A percentile compares a stretch with the other conserved stretches of the same genome.
Evolutionary conservation across 2,113 vertebrate species (phyloP).

Genomic region (Leucopsar rothschildi): DNA sequence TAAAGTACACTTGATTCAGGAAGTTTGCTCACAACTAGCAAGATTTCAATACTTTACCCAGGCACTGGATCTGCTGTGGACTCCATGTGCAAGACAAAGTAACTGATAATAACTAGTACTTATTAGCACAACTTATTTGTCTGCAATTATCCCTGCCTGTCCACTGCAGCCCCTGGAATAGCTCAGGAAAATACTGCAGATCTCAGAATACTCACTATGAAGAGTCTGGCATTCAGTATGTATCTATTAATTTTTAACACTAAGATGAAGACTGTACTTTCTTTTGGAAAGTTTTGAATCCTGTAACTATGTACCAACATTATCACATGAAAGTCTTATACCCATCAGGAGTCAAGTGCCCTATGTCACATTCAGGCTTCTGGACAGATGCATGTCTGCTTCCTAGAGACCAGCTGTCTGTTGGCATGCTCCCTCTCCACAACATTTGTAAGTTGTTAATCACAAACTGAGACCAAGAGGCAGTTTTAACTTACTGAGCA

Average conservation of each 20-base stretch:
- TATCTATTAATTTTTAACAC: neutral
- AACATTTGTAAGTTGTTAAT: neutral
- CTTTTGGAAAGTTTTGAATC: neutral
- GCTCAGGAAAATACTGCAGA: neutral
- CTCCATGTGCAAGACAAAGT: neutral
- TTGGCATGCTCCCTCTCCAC: neutral
- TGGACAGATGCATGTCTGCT: neutral
- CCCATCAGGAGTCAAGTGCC: neutral
- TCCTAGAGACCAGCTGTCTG: neutral
- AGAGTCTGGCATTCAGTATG: neutral
- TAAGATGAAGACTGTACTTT: neutral
- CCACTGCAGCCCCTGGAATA: neutral
- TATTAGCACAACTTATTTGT: neutral
- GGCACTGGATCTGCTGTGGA: neutral
- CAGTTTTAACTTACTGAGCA: constrained; percentile 73
- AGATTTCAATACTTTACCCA: fast-evolving
- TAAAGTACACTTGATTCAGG: neutral
- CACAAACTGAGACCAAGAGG: neutral
- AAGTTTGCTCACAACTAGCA: neutral
- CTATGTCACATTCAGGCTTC: neutral
- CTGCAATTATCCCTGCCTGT: neutral
- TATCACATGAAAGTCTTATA: neutral
- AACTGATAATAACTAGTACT: neutral
- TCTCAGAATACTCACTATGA: fast-evolving
- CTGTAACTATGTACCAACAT: neutral